Conservation (phyloP, 2,113 vertebrate species). For the Apistogramma diplotaenia region DNA sequence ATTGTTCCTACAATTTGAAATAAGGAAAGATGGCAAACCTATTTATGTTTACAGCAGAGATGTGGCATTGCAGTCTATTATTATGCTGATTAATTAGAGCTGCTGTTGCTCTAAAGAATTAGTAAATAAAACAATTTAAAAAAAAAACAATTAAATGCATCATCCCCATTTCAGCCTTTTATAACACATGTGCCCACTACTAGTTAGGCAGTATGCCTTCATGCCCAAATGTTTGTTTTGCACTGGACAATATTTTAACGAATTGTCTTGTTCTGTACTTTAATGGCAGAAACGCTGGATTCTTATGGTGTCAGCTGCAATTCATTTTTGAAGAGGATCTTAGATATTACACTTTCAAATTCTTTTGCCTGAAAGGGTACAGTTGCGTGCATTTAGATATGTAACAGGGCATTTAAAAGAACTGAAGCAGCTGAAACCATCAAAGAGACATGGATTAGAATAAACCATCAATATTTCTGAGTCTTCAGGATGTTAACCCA, state of each 20-base stretch:
- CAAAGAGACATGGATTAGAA: not conserved
- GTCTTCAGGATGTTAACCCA: conserved; percentile 20
- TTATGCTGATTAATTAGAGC: not conserved
- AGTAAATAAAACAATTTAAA: not conserved
- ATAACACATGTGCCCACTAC: not conserved
- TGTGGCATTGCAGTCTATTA: no score
- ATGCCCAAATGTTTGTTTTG: not conserved
- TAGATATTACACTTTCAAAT: not conserved
- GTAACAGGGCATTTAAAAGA: not conserved
- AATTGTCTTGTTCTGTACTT: not conserved
- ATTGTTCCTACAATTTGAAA: not conserved
- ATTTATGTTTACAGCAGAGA: not conserved
- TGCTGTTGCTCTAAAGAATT: not conserved
- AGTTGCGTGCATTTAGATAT: not conserved
- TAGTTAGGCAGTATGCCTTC: not conserved
- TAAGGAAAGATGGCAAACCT: not conserved
- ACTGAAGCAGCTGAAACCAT: not conserved
- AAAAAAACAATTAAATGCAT: no score
- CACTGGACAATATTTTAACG: not conserved
- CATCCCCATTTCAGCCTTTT: not conserved
- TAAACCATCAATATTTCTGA: conserved; percentile 9
- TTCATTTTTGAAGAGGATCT: not conserved
- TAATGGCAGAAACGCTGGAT: not conserved
- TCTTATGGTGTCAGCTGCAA: not conserved
- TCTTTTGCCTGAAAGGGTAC: not conserved